Base-by-base conservation (phyloP, 1,140 invertebrate species). In the Harpegnathos saltator region DNA sequence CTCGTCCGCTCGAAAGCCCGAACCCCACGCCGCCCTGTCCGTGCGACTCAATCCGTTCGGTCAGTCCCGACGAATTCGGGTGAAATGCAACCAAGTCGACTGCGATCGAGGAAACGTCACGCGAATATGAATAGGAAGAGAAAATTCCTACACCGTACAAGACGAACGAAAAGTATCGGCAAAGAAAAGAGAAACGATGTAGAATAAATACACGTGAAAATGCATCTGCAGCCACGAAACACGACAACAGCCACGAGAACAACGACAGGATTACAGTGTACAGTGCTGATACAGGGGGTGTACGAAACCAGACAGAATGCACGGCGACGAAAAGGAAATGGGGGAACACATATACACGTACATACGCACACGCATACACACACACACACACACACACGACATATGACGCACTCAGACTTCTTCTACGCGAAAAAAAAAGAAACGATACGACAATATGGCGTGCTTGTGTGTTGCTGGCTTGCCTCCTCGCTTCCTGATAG, bases 401-500 rank as follows among this genome's bases (percentile, higher is more conserved):
- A 56, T 44, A 44, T 44, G 56, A 75, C 62, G 85, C 75, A 59
- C 75, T n/a, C n/a, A n/a, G n/a, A 74, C 68, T 44, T 44, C 52
- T 29, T 69, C 50, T 38, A 22, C 63, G 65, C 65, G 68, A 82
- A 58, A 63, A 74, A n/a, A 82, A 78, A 85, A 85, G 59, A 85
- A 73, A 85, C 83, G 63, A 82, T 82, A 29, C 89, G 77, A 85
- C 87, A 86, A 71, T 59, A 91, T 88, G 90, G 90, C 90, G 91
- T 91, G 92, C 90, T 93, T 94, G 92, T 93, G 92, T 93, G 91
- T 93, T 91, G 92, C 91, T 94, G 91, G 92, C 91, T 91, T 93
- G 92, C 92, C 91, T 93, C 93, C 91, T 93, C 92, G 92, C 92
- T 90, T 93, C 93, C 93, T 93, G 90, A 93, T 93, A 93, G 93